Evolutionary conservation across 2,888 invertebrate genomes (phyloP).

Genomic region (Nephrocerus scutellatus): DNA sequence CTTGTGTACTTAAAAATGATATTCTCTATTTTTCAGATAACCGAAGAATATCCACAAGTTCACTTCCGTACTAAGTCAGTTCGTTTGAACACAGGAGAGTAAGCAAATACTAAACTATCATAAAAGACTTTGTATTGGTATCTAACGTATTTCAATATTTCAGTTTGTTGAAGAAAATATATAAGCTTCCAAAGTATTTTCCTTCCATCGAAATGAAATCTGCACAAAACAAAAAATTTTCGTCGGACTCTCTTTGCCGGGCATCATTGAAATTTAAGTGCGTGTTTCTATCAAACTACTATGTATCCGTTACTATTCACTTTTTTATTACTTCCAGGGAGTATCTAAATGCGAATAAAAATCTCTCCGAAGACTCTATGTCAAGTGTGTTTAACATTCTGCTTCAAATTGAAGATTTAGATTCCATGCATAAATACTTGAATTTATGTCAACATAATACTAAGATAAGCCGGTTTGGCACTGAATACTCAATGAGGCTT

Average conservation of each 20-base stretch:
- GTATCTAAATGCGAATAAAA: slow-evolving; percentile 21
- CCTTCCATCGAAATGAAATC: slow-evolving; percentile 14
- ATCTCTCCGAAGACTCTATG: slow-evolving; percentile 9
- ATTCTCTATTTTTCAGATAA: slow-evolving; percentile 20
- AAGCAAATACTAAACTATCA: no score
- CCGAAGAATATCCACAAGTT: slow-evolving; percentile 31
- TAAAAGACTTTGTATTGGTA: no score
- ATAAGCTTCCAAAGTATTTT: no score
- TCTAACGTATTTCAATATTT: no score
- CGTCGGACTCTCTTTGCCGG: slow-evolving; percentile 7
- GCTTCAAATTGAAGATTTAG: slow-evolving; percentile 39
- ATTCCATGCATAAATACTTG: slow-evolving; percentile 28
- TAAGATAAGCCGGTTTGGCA: slow-evolving; percentile 29
- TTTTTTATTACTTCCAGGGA: slow-evolving; percentile 14
- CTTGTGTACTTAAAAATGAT: slow-evolving; percentile 1
- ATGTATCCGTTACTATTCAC: background rate
- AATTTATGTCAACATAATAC: slow-evolving; percentile 27
- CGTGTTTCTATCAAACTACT: no score
- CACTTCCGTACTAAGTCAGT: slow-evolving; percentile 30
- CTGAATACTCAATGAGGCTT: slow-evolving; percentile 27
- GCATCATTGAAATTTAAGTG: slow-evolving; percentile 4
- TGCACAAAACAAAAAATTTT: slow-evolving; percentile 18
- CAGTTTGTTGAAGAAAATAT: no score
- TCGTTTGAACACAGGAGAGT: slow-evolving; percentile 25
- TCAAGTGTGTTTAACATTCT: slow-evolving; percentile 21